Conservation (phyloP, 2,113 vertebrate genomes). For the Phrynosoma platyrhinos region DNA sequence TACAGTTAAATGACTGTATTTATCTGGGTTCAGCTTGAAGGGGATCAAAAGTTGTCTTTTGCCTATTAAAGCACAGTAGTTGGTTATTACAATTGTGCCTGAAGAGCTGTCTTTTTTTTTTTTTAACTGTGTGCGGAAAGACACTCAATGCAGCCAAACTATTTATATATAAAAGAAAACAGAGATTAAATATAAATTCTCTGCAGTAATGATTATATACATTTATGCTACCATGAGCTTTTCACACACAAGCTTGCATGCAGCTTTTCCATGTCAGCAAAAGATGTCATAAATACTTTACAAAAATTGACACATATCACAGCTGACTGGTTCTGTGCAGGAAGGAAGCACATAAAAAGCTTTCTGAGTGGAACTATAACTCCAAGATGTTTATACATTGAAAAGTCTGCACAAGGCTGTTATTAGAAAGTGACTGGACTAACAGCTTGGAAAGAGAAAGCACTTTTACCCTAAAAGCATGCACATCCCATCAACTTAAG, state of each 20-base stretch:
- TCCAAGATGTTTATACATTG: neutral
- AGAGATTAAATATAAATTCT: neutral
- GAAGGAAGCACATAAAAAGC: neutral
- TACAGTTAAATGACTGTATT: constrained; percentile 16
- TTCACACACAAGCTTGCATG: neutral
- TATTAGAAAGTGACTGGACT: neutral
- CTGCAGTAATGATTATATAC: neutral
- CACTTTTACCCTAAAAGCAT: neutral
- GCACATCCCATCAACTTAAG: neutral
- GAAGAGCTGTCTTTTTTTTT: constrained; percentile 4
- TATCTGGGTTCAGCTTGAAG: neutral
- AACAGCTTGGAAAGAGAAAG: neutral
- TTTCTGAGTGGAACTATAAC: neutral
- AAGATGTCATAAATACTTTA: neutral
- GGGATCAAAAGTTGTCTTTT: neutral
- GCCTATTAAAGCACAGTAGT: constrained; percentile 16
- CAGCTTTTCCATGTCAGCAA: neutral
- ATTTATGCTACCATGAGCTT: neutral
- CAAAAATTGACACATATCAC: neutral
- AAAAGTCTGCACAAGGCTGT: neutral
- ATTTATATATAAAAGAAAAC: neutral
- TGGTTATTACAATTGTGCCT: constrained; percentile 9
- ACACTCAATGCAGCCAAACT: constrained; percentile 6
- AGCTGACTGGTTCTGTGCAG: constrained; percentile 13
- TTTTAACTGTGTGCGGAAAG: neutral